Conservation (phyloP, 2,113 vertebrate genomes). For the Malaclemys terrapin region DNA sequence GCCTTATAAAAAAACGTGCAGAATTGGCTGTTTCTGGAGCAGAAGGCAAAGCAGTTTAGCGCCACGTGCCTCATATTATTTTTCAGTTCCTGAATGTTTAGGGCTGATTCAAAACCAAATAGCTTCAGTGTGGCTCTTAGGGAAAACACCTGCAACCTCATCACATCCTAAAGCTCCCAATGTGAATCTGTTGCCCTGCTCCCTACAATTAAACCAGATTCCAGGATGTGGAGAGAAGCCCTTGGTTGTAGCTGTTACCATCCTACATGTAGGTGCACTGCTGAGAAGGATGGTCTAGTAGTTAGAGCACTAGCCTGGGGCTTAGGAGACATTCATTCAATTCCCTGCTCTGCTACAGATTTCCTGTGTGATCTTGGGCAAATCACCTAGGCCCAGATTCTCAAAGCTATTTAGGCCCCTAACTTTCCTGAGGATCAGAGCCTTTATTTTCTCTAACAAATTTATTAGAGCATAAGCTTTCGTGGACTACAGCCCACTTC, state of each 20-base stretch:
- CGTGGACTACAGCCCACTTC: too few relatives aligned
- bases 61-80: neutral
- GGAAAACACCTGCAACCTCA: neutral
- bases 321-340: neutral
- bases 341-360: neutral
- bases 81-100: neutral
- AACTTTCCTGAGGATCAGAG: neutral
- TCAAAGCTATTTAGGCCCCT: neutral
- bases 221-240: neutral
- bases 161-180: neutral
- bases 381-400: neutral
- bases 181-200: neutral
- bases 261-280: neutral
- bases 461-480: too few relatives aligned
- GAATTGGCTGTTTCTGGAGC: neutral
- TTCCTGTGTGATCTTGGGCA: neutral
- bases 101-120: neutral
- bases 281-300: neutral
- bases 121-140: neutral
- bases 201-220: neutral
- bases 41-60: neutral
- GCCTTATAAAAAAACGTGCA: neutral
- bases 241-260: neutral
- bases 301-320: neutral
- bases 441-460: neutral